Evolutionary conservation across 2,797 vertebrate species (phyloP).

Genomic region (Galaxias olidus): DNA sequence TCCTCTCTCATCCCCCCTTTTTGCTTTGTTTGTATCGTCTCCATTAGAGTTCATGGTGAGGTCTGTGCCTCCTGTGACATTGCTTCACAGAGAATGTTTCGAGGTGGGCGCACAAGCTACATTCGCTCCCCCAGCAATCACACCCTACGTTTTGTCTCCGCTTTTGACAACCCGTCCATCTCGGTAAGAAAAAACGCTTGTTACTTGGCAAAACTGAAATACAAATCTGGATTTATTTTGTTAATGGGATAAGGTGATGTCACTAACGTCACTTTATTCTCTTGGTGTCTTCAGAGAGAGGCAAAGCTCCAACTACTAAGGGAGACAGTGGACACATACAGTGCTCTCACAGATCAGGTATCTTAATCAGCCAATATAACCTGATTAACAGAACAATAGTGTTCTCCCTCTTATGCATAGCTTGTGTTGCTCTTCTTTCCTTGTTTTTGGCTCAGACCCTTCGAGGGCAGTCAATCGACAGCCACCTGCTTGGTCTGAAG

Average conservation of each 20-base stretch:
- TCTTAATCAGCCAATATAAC: background rate
- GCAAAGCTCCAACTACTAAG: conserved; percentile 72
- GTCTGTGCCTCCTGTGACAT: conserved; percentile 76
- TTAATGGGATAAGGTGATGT: too few relatives aligned
- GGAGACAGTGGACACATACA: conserved; percentile 73
- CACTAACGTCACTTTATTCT: background rate
- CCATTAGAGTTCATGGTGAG: conserved; percentile 78
- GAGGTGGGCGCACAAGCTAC: conserved; percentile 76
- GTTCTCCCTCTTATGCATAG: background rate
- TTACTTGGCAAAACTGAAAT: background rate
- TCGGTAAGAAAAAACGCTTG: conserved; percentile 60
- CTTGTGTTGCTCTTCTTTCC: background rate
- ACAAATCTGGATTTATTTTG: background rate
- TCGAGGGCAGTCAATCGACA: conserved; percentile 75
- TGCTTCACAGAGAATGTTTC: conserved; percentile 78
- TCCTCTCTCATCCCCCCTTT: too few relatives aligned
- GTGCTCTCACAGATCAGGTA: conserved; percentile 74
- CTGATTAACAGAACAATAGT: too few relatives aligned
- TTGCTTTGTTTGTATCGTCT: too few relatives aligned
- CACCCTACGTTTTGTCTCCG: conserved; percentile 71
- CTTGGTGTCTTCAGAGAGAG: conserved; percentile 65
- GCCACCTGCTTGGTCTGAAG: conserved; percentile 81
- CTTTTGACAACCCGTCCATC: conserved; percentile 65
- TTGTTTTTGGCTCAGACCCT: conserved; percentile 62
- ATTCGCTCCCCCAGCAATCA: conserved; percentile 80